A percentile compares a stretch with the other conserved stretches of the same genome.
Conservation (phyloP, 2,888 invertebrate species). For the Mythimna ferrago region DNA sequence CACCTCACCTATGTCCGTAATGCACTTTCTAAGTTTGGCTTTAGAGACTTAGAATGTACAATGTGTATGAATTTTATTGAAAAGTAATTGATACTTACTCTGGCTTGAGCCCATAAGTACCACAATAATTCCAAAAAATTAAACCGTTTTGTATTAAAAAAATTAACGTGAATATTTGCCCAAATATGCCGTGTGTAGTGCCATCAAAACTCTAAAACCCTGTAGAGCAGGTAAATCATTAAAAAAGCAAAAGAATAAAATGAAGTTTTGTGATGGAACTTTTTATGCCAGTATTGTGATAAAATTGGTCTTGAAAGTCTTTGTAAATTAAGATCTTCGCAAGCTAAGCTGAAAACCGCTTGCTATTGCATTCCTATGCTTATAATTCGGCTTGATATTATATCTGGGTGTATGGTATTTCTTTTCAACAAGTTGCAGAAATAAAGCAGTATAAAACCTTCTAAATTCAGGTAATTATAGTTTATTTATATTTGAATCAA, state of each 20-base stretch:
- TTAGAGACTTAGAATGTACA: neutral
- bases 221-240: neutral
- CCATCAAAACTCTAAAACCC: neutral
- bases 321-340: constrained; percentile 30
- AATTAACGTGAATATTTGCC: constrained; percentile 2
- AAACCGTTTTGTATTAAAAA: neutral
- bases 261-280: neutral
- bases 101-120: neutral
- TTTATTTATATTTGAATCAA: constrained; percentile 20
- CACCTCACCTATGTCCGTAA: neutral
- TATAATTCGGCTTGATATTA: constrained; percentile 42
- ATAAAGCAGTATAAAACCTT: constrained; percentile 24
- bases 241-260: constrained; percentile 2
- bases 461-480: constrained; percentile 41
- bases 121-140: neutral
- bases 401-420: constrained; percentile 48
- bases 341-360: constrained; percentile 39
- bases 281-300: constrained; percentile 46
- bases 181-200: neutral
- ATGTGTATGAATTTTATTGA: neutral
- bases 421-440: constrained; percentile 45
- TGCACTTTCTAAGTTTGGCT: neutral
- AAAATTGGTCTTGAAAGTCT: constrained; percentile 3
- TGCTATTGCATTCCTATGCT: constrained; percentile 43
- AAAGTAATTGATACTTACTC: neutral